phyloP scores from a whole-genome alignment of 2,113 vertebrate genomes.

The Ptilonorhynchus violaceus region DNA sequence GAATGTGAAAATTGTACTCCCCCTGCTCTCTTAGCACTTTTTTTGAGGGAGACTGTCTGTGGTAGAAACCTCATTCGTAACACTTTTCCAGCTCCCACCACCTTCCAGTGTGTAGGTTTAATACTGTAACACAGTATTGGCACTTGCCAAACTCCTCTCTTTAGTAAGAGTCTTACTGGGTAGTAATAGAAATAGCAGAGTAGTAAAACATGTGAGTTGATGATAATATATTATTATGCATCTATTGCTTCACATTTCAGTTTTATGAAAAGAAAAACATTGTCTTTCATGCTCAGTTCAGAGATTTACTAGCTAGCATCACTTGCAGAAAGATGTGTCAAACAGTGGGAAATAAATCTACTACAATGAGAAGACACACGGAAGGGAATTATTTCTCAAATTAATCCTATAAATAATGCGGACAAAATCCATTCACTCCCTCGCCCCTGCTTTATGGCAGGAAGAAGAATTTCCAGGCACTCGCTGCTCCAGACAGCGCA shows the following conservation, averaged over 20 bases:
- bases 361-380: not conserved
- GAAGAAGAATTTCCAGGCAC: not conserved
- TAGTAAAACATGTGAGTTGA: not conserved
- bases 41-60: not conserved
- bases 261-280: not conserved
- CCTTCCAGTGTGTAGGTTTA: not conserved
- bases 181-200: not conserved
- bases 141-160: not conserved
- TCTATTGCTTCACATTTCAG: not conserved
- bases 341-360: not conserved
- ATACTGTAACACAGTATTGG: not conserved
- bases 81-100: not conserved
- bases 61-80: not conserved
- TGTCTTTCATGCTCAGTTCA: not conserved
- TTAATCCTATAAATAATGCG: not conserved
- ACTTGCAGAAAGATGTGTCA: not conserved
- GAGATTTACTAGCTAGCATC: not conserved
- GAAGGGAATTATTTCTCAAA: not conserved
- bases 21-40: not conserved
- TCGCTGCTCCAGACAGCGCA: not conserved
- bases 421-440: not conserved
- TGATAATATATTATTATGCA: not conserved
- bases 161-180: not conserved
- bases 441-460: not conserved
- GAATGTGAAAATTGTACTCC: not conserved